Base-by-base conservation (phyloP, 2,888 invertebrate genomes). In the Rambutsinella grinnellia region DNA sequence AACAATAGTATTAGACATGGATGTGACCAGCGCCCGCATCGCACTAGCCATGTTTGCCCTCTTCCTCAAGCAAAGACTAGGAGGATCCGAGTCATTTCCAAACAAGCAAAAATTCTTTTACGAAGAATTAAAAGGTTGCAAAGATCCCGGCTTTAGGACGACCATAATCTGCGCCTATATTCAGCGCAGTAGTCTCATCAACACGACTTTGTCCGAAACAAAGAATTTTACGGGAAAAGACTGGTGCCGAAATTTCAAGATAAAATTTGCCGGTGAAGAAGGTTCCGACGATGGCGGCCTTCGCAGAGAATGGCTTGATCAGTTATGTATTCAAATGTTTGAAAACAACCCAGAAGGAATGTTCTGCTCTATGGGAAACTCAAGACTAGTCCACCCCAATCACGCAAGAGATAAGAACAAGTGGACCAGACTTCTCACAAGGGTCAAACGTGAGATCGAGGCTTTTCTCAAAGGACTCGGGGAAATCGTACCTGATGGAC, bases 231-330 rank as follows among this genome's bases (percentile, higher is more conserved):
- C 87, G 56, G 85, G 86, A 2, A 84, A 85, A 46, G 88, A 88
- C 79, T 88, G 88, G 88, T 87, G 87, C 78, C 86, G 86, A 78
- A 87, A 86, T 78, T 88, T 88, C 84, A 88, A 88, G 83, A 85
- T 88, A n/a, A 84, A 85, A 15, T 88, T 88, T 83, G 78, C 85
- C 51, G 87, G 87, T 5, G 88, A 88, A 84, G 87, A 87, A 85
- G 88, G 83, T 28, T 74, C 60, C 8, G 97, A 97, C 88, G 96
- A 95, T 95, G 97, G 97, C 82, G 97, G 97, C 2, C 89, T 96
- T 51, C 90, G 96, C 6, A 91, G 96, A 78, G 88, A 88, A 81
- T 88, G 88, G 88, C 87, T 88, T 79, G 87, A 87, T 81, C 78
- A 88, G 13, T 72, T 88, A 3, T 87, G 87, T 82, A 85, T 85